phyloP scores from a whole-genome alignment of 2,797 vertebrate genomes.

The Botia almorhae region DNA sequence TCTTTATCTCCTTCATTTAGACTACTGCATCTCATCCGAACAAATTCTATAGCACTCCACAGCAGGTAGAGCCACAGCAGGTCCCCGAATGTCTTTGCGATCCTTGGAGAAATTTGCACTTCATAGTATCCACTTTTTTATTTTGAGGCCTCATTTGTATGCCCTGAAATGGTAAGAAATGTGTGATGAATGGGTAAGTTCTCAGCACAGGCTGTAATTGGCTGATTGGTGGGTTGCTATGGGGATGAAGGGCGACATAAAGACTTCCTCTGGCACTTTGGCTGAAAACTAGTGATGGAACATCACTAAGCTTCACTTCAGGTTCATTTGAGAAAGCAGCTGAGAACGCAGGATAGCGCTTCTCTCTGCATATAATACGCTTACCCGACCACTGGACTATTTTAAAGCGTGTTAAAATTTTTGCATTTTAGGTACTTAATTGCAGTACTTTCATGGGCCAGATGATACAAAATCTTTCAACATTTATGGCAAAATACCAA shows the following conservation, averaged over 20 bases:
- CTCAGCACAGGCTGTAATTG: conserved; percentile 41
- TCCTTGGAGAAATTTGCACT: conserved; percentile 17
- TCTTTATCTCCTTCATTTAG: background rate
- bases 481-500: too few relatives aligned
- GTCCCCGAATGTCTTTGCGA: background rate
- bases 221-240: conserved; percentile 34
- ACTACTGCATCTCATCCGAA: conserved; percentile 11
- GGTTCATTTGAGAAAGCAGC: conserved; percentile 4
- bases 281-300: conserved; percentile 30
- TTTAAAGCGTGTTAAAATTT: too few relatives aligned
- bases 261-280: conserved; percentile 17
- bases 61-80: conserved; percentile 16
- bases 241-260: conserved; percentile 19
- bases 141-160: conserved; percentile 25
- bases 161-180: conserved; percentile 2
- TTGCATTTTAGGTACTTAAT: too few relatives aligned
- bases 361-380: conserved; percentile 14
- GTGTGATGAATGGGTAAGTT: conserved; percentile 41
- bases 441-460: too few relatives aligned
- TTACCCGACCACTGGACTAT: background rate
- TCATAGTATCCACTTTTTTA: background rate
- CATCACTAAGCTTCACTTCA: background rate
- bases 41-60: background rate
- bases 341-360: background rate
- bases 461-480: too few relatives aligned